These are phyloP conservation scores for Spondyliosoma cantharus DNA, from an alignment of 2,797 vertebrate species.

Conservation along the genomic window DNA sequence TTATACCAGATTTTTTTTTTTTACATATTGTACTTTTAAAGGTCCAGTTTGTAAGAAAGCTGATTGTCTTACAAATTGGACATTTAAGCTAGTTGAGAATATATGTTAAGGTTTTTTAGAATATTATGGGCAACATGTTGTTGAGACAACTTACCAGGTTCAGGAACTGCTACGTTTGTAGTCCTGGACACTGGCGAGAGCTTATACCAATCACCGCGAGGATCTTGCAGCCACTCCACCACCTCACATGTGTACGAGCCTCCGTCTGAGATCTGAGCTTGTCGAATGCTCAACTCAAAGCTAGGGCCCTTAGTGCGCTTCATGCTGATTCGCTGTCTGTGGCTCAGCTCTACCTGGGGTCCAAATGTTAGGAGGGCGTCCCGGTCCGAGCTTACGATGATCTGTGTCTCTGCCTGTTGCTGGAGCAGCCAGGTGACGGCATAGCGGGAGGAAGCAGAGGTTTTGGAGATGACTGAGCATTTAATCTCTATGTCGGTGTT, in stretches of 20 bases:
- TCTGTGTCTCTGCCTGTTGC: constrained; percentile 33
- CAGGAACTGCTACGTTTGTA: constrained; percentile 60
- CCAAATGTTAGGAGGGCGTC: constrained; percentile 70
- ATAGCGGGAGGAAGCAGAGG: constrained; percentile 73
- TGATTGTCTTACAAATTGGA: no score
- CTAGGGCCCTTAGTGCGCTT: constrained; percentile 55
- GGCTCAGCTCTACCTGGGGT: constrained; percentile 37
- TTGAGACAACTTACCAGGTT: constrained; percentile 68
- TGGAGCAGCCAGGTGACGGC: constrained; percentile 84
- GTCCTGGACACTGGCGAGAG: constrained; percentile 45
- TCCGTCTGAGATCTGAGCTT: constrained; percentile 67
- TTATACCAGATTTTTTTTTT: no score
- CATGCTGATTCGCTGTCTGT: constrained; percentile 71
- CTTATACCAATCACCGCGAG: constrained; percentile 74
- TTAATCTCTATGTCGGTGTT: constrained; percentile 77
- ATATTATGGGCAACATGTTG: no score
- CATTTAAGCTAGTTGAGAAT: background rate
- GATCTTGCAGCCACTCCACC: constrained; percentile 81
- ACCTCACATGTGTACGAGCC: constrained; percentile 79
- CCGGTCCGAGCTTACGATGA: constrained; percentile 67
- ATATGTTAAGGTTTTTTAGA: background rate
- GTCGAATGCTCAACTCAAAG: constrained; percentile 84
- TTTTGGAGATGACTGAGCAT: constrained; percentile 74
- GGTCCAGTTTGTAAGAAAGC: no score
- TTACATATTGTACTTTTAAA: no score